phyloP scores from a whole-genome alignment of 2,888 invertebrate genomes.

The Pasiphila rectangulata region DNA sequence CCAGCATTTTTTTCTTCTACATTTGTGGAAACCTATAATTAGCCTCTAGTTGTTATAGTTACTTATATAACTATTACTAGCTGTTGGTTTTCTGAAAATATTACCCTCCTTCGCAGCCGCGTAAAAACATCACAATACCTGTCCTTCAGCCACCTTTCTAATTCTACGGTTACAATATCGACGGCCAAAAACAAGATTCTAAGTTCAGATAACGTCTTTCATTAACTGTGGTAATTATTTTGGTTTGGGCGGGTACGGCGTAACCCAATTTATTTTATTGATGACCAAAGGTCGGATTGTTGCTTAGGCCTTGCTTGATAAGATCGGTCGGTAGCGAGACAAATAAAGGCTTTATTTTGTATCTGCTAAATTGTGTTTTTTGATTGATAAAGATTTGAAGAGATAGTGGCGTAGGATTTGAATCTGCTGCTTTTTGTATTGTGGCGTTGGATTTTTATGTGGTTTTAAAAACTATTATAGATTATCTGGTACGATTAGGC shows the following conservation, averaged over 20 bases:
- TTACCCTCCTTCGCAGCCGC: no score
- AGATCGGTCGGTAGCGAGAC: constrained; percentile 30
- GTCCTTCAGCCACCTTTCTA: constrained; percentile 55
- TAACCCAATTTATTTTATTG: constrained; percentile 36
- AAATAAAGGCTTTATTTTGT: constrained; percentile 20
- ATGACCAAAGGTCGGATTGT: constrained; percentile 37
- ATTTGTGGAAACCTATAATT: no score
- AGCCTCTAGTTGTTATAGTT: no score
- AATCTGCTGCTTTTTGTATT: no score
- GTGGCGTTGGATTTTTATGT: no score
- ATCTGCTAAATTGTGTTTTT: constrained; percentile 9
- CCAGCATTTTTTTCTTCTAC: no score
- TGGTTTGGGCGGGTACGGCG: constrained; percentile 34
- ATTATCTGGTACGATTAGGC: no score
- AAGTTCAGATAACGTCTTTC: constrained; percentile 46
- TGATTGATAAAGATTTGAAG: constrained; percentile 1
- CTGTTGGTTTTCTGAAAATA: no score
- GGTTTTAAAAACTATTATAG: no score
- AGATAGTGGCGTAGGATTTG: no score
- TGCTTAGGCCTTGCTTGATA: constrained; percentile 32
- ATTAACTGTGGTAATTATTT: constrained; percentile 49
- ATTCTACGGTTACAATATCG: constrained; percentile 39
- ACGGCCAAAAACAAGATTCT: constrained; percentile 45
- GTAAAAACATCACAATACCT: constrained; percentile 36
- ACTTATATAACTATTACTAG: no score